These are phyloP conservation scores for Norana najaformis DNA, from an alignment of 2,888 invertebrate genomes.

Conservation along the genomic window DNA sequence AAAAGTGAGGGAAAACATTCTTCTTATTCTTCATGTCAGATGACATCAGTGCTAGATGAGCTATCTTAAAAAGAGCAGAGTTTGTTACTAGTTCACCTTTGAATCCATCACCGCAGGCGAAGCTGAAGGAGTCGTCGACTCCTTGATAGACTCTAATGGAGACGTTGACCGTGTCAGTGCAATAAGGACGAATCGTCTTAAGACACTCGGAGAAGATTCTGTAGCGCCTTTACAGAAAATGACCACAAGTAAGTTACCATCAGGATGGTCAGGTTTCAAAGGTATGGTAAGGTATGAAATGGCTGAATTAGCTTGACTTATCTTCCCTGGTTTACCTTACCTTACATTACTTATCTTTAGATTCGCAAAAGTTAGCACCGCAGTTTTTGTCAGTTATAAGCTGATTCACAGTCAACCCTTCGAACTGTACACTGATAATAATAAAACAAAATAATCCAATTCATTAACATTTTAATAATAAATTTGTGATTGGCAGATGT, in stretches of 20 bases:
- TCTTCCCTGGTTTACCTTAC: no score
- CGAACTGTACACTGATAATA: not conserved
- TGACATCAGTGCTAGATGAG: not conserved
- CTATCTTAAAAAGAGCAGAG: not conserved
- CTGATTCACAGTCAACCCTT: no score
- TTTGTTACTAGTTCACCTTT: not conserved
- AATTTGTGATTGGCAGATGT: no score
- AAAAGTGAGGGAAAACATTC: not conserved
- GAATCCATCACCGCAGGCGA: conserved; percentile 18
- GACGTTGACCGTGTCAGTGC: not conserved
- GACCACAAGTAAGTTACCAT: not conserved
- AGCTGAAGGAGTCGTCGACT: not conserved
- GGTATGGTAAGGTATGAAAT: not conserved
- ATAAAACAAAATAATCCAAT: not conserved
- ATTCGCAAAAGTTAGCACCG: no score
- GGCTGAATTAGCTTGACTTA: no score
- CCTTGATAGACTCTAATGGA: not conserved
- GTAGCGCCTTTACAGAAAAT: not conserved
- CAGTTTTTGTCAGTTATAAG: no score
- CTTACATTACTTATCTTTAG: no score
- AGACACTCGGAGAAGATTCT: conserved; percentile 14
- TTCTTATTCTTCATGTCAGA: not conserved
- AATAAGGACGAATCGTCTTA: not conserved
- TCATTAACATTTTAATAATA: not conserved
- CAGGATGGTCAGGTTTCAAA: not conserved